Base-by-base conservation (phyloP, 2,797 vertebrate genomes). In the Peromyscus eremicus region DNA sequence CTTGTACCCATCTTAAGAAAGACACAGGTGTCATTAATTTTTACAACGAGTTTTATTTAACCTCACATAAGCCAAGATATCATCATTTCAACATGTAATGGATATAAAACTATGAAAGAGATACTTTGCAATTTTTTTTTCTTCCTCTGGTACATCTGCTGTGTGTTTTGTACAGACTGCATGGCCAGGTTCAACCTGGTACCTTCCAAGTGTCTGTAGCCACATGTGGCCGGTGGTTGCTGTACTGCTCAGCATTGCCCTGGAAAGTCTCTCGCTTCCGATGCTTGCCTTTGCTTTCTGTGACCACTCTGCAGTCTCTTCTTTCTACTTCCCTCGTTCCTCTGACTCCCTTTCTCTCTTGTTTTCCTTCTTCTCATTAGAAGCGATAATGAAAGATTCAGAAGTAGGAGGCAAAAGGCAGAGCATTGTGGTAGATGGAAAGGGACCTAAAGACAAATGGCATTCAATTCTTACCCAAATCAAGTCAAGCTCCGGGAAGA, bases 281-380 rank as follows among this genome's bases (percentile, higher is more conserved):
- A 6, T 2, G 0, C 37, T 37, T 55, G 84, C 57, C 25, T 55
- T 12, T 64, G 19, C 68, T 40, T 66, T 89, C 40, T 34, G n/a
- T 10, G 4, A 3, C 85, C 71, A 49, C 49, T 80, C 21, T 29
- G 5, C 37, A 62, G 55, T 29, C 19, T 57, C 70, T 92, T 73
- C 68, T 79, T 93, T 82, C 14, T 66, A 6, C 17, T 6, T 89
- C 17, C 2, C 1, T 9, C 5, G 3, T 34, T 12, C 73, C 5
- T 43, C 25, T 21, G 32, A 37, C 27, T 52, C n/a, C 55, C 76
- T 81, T 34, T 83, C 89, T 77, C 23, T 64, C 29, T 82, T 60
- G 6, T 82, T 64, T 95, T n/a, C 79, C 71, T 95, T 92, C 43
- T 68, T 84, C 52, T 96, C 80, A 82, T 87, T 85, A 91, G 27